phyloP scores from a whole-genome alignment of 2,797 vertebrate genomes.

The Zalophus californianus region DNA sequence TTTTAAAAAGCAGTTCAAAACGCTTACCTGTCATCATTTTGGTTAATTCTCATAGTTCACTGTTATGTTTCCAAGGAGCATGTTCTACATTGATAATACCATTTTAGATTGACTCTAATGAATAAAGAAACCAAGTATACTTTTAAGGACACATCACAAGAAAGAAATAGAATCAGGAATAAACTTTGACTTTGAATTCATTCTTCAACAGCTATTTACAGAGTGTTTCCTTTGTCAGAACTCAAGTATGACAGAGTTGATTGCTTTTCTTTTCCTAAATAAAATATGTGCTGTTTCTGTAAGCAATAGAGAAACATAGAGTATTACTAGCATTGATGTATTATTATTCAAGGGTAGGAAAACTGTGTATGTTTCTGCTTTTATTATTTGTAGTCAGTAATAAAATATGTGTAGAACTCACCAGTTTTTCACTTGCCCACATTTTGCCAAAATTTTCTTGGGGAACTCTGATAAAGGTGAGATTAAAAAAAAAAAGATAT shows the following conservation, averaged over 20 bases:
- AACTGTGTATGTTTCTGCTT: background rate
- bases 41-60: slow-evolving; percentile 23
- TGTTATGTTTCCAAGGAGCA: background rate
- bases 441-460: background rate
- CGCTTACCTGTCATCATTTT: background rate
- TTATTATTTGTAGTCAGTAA: slow-evolving; percentile 6
- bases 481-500: background rate
- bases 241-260: background rate
- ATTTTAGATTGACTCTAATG: background rate
- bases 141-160: background rate
- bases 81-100: background rate
- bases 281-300: background rate
- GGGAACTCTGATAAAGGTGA: background rate
- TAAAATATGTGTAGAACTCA: background rate
- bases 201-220: background rate
- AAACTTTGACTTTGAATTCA: background rate
- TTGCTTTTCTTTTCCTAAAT: background rate
- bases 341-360: background rate
- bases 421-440: background rate
- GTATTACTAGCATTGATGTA: background rate
- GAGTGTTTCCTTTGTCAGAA: background rate
- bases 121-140: background rate
- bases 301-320: background rate
- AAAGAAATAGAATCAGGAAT: background rate
- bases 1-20: slow-evolving; percentile 42